These are phyloP conservation scores for Epirrhoe tristata DNA, from an alignment of 2,888 invertebrate species.

Conservation along the genomic window DNA sequence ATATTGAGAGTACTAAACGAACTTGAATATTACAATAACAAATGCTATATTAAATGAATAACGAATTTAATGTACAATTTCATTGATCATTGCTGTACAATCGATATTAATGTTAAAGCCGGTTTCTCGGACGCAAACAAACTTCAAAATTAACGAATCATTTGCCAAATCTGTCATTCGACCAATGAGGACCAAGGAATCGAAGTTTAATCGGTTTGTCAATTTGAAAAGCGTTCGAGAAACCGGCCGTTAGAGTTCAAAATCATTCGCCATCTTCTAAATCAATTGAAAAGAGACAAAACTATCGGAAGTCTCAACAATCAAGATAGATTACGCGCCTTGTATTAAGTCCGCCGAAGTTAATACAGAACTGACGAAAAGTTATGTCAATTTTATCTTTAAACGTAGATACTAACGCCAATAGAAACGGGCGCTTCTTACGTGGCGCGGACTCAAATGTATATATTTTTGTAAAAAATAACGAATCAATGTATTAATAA, in stretches of 20 bases:
- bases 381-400: no score
- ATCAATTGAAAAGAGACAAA: not conserved
- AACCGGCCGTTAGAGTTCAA: not conserved
- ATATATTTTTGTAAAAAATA: not conserved
- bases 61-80: not conserved
- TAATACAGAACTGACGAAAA: no score
- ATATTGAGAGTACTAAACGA: no score
- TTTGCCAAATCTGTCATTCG: no score
- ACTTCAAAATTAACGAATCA: no score
- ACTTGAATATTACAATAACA: not conserved
- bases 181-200: no score
- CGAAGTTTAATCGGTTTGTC: no score
- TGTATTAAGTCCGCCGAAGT: no score
- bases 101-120: conserved; percentile 1
- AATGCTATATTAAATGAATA: not conserved
- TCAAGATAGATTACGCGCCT: not conserved
- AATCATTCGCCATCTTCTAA: not conserved
- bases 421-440: no score
- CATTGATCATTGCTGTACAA: not conserved
- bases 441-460: not conserved
- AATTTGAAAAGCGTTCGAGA: no score
- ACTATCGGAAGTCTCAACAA: not conserved
- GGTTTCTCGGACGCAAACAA: no score
- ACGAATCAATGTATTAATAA: not conserved
- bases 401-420: no score